Evolutionary conservation across 1,140 invertebrate species (phyloP), one percentile per base, ranked within the genome.

Genomic region (Drosophila equinoxialis): DNA sequence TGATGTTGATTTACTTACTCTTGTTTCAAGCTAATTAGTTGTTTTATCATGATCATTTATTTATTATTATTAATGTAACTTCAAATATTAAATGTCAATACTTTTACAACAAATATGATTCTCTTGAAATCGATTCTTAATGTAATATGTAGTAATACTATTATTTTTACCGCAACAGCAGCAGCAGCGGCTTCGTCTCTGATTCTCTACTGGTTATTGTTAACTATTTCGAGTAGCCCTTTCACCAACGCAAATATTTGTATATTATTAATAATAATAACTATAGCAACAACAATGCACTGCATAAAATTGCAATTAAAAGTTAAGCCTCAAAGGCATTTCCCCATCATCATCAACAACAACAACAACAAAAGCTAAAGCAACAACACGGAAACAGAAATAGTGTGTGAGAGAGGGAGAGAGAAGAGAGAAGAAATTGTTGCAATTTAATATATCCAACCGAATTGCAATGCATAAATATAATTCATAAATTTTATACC

Each of bases 291-390:
- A 68, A 68, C 26, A 54, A 30, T 57, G 35, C 39, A 39, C 57
- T 62, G 75, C 81, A 77, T 77, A 57, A 67, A 77, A 84, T 81
- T 71, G 61, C 69, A 85, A 85, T 84, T 85, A 84, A 85, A 74
- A 77, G 60, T 61, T 51, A 54, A 63, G 65, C 69, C 69, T 61
- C 39, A 66, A 62, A 73, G 79, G 74, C 79, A 65, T 77, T 68
- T 70, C 61, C 37, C 37, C 37, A 10, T 17, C 17, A 51, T 11
- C 17, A 23, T 1, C 45, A 51, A 3, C 37, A 39, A 39, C 37
- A 13, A 39, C 37, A 39, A 13, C 11, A 39, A 13, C 37, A 8
- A 17, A 5, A 30, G 30, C 30, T 30, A 30, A 30, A 30, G 30
- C 45, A 48, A 20, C 45, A 11, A 23, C 45, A 51, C 37, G 37